phyloP scores from a whole-genome alignment of 2,113 vertebrate species.

The Heliornis fulica region DNA sequence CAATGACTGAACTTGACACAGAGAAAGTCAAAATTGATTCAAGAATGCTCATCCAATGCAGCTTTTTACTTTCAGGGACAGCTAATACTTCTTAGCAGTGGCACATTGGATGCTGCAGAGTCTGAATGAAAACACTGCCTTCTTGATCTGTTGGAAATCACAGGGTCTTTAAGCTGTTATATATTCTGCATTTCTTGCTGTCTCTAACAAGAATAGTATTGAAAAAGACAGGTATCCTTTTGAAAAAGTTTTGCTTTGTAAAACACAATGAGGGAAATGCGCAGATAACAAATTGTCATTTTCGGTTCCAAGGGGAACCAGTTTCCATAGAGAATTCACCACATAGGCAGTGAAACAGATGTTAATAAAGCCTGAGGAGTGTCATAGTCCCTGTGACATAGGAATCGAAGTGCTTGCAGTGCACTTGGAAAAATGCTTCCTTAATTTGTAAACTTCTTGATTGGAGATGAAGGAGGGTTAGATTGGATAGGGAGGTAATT shows the following conservation, averaged over 20 bases:
- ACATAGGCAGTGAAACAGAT: not conserved
- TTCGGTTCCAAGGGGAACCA: not conserved
- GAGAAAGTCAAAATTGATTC: not conserved
- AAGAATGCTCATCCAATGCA: not conserved
- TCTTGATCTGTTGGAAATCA: not conserved
- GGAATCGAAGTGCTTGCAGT: not conserved
- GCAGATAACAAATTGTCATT: not conserved
- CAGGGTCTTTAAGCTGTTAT: not conserved
- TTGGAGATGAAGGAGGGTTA: not conserved
- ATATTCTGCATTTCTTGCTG: not conserved
- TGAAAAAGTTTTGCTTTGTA: not conserved
- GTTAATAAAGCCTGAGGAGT: not conserved
- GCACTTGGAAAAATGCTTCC: not conserved
- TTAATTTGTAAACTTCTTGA: not conserved
- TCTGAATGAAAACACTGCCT: not conserved
- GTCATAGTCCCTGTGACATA: not conserved
- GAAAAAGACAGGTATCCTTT: not conserved
- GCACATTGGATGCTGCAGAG: not conserved
- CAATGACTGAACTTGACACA: not conserved
- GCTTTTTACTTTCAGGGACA: not conserved
- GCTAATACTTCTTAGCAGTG: not conserved
- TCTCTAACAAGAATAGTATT: not conserved
- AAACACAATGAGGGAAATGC: not conserved
- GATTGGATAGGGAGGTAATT: not conserved
- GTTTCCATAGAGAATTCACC: not conserved